Percentiles rank a stretch among this genome's conserved stretches.
These are phyloP conservation scores for Patiria pectinifera DNA, from an alignment of 53 echinoderm and acorn worm species.

Conservation along the genomic window DNA sequence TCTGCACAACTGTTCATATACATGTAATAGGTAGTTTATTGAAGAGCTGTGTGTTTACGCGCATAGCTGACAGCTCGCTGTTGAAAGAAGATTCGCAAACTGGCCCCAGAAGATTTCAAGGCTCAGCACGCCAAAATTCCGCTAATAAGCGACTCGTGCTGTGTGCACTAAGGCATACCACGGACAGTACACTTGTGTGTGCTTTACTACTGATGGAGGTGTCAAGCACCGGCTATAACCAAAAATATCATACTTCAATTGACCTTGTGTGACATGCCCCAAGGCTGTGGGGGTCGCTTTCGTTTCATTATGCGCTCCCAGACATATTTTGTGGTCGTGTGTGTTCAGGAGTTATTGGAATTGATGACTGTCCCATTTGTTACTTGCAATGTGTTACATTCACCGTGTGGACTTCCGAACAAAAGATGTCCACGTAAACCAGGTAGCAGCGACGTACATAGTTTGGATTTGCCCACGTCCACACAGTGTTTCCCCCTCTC, in stretches of 20 bases:
- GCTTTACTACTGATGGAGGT: not conserved
- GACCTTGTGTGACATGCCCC: not conserved
- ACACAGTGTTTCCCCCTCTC: too few species aligned
- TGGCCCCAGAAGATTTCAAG: constrained; percentile 1
- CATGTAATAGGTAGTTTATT: too few species aligned
- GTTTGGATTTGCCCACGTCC: too few species aligned
- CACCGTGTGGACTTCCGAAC: too few species aligned
- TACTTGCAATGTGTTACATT: not conserved
- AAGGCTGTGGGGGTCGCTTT: not conserved
- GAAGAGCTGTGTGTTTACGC: not conserved
- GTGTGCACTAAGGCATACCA: not conserved
- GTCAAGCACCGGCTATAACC: not conserved
- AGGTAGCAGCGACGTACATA: too few species aligned
- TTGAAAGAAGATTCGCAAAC: not conserved
- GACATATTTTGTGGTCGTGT: not conserved
- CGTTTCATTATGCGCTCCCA: not conserved
- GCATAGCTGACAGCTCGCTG: not conserved
- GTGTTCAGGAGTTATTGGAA: not conserved
- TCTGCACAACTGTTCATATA: too few species aligned
- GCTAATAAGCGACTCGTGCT: constrained; percentile 12
- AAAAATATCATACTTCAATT: not conserved
- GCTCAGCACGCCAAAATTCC: constrained; percentile 34
- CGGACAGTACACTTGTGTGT: not conserved
- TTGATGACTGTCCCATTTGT: not conserved
- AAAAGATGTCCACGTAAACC: too few species aligned